Conservation (phyloP, 2,113 vertebrate genomes). For the Microtus oregoni region DNA sequence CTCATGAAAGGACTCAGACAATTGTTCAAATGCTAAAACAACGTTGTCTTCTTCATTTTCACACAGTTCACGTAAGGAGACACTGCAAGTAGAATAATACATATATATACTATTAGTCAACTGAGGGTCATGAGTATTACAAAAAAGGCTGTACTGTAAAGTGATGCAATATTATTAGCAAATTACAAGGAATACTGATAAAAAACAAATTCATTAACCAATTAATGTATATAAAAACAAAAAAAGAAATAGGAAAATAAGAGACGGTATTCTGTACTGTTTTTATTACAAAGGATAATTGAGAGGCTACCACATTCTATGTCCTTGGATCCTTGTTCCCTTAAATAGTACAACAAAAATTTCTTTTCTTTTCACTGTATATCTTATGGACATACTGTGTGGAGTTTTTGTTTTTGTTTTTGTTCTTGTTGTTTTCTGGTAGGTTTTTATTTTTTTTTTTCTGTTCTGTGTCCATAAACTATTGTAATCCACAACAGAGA, state of each 20-base stretch:
- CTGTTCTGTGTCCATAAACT: neutral
- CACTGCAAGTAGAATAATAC: constrained; percentile 59
- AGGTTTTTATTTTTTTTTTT: too few relatives aligned
- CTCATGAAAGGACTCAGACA: constrained; percentile 34
- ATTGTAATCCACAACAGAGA: neutral
- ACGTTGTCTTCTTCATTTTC: constrained; percentile 75
- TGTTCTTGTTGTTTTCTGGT: too few relatives aligned
- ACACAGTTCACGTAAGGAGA: constrained; percentile 80
- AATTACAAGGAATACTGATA: neutral
- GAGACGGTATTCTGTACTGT: neutral
- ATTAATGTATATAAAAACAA: neutral
- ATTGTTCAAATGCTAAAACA: constrained; percentile 81
- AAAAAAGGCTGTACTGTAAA: neutral
- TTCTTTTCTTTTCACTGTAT: neutral
- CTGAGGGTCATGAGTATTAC: neutral
- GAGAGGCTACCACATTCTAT: neutral
- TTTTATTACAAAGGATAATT: neutral
- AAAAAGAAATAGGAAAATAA: neutral
- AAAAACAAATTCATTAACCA: neutral
- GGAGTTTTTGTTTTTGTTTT: neutral
- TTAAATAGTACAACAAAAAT: neutral
- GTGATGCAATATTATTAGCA: neutral
- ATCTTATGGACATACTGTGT: neutral
- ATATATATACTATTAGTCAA: neutral
- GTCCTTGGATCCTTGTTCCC: neutral